These are phyloP conservation scores for Ptiloglossa arizonensis DNA, from an alignment of 1,140 invertebrate species.

Conservation along the genomic window DNA sequence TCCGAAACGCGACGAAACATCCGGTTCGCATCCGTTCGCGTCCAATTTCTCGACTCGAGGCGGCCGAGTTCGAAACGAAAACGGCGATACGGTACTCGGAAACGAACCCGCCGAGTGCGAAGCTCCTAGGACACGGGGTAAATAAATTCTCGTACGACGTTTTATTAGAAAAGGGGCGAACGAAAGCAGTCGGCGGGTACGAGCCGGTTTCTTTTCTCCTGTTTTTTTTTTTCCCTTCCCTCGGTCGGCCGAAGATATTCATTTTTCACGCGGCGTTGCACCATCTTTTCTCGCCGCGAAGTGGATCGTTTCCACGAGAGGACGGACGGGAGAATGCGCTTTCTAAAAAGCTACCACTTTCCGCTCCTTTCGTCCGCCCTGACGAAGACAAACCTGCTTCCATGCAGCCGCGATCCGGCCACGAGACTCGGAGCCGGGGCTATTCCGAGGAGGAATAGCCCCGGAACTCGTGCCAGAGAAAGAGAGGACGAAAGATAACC, in stretches of 20 bases:
- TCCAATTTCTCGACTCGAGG: background rate
- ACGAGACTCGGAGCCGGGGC: background rate
- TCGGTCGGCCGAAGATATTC: slow-evolving; percentile 46
- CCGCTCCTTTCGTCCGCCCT: slow-evolving; percentile 58
- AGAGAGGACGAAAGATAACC: slow-evolving; percentile 42
- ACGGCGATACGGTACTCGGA: background rate
- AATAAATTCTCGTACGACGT: slow-evolving; percentile 49
- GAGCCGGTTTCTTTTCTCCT: slow-evolving; percentile 4
- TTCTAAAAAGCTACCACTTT: slow-evolving; percentile 65
- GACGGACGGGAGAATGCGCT: slow-evolving; percentile 53
- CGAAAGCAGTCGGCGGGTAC: background rate
- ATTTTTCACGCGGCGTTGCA: slow-evolving; percentile 63
- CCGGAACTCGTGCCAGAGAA: slow-evolving; percentile 11
- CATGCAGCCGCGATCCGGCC: slow-evolving; percentile 18
- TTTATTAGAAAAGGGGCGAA: slow-evolving; percentile 32
- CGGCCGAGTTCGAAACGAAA: background rate
- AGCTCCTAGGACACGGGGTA: background rate
- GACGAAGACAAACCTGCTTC: slow-evolving; percentile 64
- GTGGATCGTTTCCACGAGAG: slow-evolving; percentile 57
- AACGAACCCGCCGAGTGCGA: background rate
- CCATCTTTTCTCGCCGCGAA: slow-evolving; percentile 56
- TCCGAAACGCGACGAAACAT: background rate
- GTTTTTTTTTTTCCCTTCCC: background rate
- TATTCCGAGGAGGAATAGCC: background rate
- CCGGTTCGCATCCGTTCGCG: background rate